phyloP scores from a whole-genome alignment of 2,797 vertebrate species.

The Hypotaenidia philippensis region DNA sequence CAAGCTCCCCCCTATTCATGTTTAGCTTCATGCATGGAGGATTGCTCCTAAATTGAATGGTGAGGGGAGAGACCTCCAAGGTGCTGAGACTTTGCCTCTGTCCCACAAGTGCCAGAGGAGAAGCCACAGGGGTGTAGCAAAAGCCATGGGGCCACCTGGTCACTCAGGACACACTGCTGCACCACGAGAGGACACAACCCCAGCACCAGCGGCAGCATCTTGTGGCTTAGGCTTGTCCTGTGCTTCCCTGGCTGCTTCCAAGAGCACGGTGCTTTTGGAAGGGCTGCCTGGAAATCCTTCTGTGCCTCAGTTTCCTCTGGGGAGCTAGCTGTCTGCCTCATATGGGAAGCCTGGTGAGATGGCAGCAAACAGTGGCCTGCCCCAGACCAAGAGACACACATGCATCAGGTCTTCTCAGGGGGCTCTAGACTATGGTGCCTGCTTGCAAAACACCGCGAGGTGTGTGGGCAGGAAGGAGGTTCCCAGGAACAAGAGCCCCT shows the following conservation, averaged over 20 bases:
- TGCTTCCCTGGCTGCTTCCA: neutral
- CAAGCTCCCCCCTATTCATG: neutral
- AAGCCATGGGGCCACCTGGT: neutral
- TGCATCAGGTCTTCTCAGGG: neutral
- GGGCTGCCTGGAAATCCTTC: neutral
- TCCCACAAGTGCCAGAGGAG: neutral
- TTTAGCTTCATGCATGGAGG: neutral
- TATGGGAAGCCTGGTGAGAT: neutral
- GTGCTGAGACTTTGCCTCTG: neutral
- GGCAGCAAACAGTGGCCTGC: neutral
- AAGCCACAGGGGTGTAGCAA: neutral
- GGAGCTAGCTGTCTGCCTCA: neutral
- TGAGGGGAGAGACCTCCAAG: neutral
- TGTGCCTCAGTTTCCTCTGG: neutral
- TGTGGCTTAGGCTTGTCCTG: neutral
- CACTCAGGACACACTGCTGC: neutral
- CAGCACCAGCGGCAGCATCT: neutral
- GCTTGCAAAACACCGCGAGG: neutral
- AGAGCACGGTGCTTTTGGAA: neutral
- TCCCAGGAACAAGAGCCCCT: accelerated
- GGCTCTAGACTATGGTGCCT: neutral
- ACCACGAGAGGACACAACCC: accelerated
- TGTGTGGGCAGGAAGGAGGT: neutral
- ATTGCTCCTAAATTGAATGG: neutral
- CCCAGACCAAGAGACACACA: neutral